Conservation (phyloP, 2,888 invertebrate genomes). For the Epinotia brunnichana region DNA sequence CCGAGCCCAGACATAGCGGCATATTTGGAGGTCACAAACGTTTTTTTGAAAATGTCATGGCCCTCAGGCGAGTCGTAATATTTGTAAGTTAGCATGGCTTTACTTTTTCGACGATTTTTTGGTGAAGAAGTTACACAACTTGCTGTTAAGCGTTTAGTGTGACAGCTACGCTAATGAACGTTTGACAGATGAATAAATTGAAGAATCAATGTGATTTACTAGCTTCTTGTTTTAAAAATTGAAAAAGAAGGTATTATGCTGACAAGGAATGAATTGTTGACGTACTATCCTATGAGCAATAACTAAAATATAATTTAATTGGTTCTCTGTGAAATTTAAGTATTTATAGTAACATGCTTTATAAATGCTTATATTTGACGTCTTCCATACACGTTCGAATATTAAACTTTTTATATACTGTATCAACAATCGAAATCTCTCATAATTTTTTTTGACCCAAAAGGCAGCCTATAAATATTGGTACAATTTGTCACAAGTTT, state of each 20-base stretch:
- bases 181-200: slow-evolving; percentile 32
- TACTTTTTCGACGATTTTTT: slow-evolving; percentile 51
- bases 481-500: background rate
- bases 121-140: slow-evolving; percentile 69
- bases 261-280: background rate
- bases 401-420: background rate
- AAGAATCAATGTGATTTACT: no score
- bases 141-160: slow-evolving; percentile 27
- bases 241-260: background rate
- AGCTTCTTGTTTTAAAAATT: background rate
- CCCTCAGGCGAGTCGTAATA: slow-evolving; percentile 89
- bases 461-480: background rate
- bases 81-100: slow-evolving; percentile 66
- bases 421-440: background rate
- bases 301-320: background rate
- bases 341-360: background rate
- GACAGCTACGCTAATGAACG: slow-evolving; percentile 20
- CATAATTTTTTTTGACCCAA: background rate
- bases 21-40: slow-evolving; percentile 84
- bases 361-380: slow-evolving; percentile 13
- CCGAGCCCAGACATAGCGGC: slow-evolving; percentile 79
- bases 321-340: background rate
- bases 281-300: background rate
- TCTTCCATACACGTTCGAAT: background rate
- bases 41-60: slow-evolving; percentile 86